These are phyloP conservation scores for Pseudomugil gertrudae DNA, from an alignment of 2,797 vertebrate species.

Conservation along the genomic window DNA sequence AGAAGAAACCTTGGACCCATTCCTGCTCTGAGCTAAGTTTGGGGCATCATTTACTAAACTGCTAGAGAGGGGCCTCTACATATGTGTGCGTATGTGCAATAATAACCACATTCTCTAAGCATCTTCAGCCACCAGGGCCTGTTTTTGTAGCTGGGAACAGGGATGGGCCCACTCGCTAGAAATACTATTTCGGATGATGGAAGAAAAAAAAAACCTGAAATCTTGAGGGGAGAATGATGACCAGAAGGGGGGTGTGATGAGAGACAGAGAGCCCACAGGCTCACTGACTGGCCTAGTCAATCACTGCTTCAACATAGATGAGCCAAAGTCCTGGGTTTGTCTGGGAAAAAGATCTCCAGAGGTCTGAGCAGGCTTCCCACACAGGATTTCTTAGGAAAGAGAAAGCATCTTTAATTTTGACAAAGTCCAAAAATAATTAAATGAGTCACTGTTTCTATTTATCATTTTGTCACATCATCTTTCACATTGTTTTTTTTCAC, in stretches of 20 bases:
- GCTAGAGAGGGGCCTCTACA: slow-evolving; percentile 77
- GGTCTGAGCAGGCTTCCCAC: slow-evolving; percentile 37
- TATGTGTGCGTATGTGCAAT: slow-evolving; percentile 66
- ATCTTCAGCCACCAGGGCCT: slow-evolving; percentile 82
- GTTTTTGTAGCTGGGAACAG: slow-evolving; percentile 86
- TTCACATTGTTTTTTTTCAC: neutral
- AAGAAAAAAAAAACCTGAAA: slow-evolving; percentile 48
- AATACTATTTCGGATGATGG: slow-evolving; percentile 79
- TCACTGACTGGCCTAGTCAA: slow-evolving; percentile 31
- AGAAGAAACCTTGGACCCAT: slow-evolving; percentile 81
- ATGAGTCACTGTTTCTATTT: neutral
- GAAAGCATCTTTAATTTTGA: slow-evolving; percentile 31
- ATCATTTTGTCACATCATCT: slow-evolving; percentile 5
- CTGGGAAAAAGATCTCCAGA: slow-evolving; percentile 51
- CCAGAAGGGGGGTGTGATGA: slow-evolving; percentile 62
- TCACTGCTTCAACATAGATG: slow-evolving; percentile 46
- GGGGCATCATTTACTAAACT: slow-evolving; percentile 86
- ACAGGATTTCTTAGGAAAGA: slow-evolving; percentile 56
- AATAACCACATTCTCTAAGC: slow-evolving; percentile 87
- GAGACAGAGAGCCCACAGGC: slow-evolving; percentile 46
- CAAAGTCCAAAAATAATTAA: slow-evolving; percentile 22
- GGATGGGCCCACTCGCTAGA: slow-evolving; percentile 81
- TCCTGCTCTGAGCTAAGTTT: slow-evolving; percentile 81
- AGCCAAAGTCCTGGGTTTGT: slow-evolving; percentile 51
- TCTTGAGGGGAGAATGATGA: slow-evolving; percentile 63